phyloP scores from a whole-genome alignment of 2,113 vertebrate genomes.

The Irena cyanogastra region DNA sequence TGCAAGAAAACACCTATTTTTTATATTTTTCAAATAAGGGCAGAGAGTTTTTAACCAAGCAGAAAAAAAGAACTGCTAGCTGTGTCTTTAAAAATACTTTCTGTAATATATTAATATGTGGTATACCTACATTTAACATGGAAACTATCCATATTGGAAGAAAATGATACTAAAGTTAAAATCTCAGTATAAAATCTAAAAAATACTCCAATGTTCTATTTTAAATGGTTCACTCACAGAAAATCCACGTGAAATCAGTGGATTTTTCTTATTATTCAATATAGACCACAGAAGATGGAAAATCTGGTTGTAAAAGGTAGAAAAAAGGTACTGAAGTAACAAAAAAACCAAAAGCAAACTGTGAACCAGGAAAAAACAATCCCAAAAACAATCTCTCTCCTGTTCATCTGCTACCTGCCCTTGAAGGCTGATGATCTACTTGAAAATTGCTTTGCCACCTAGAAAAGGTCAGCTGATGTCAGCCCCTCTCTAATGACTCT shows the following conservation, averaged over 20 bases:
- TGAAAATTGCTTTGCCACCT: background rate
- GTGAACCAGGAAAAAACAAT: background rate
- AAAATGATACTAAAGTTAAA: background rate
- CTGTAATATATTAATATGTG: background rate
- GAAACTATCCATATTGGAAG: background rate
- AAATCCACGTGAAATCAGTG: background rate
- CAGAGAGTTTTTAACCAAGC: background rate
- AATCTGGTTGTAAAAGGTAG: background rate
- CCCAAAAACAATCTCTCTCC: background rate
- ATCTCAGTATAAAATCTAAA: background rate
- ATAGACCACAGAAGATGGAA: background rate
- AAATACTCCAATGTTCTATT: background rate
- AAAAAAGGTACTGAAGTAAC: background rate
- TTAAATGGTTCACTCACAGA: background rate
- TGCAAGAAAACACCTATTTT: background rate
- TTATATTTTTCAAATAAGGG: constrained; percentile 16
- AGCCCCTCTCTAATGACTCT: background rate
- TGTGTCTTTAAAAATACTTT: background rate
- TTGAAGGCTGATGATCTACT: background rate
- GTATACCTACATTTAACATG: background rate
- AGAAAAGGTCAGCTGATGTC: background rate
- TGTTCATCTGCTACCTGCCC: background rate
- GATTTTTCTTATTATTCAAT: background rate
- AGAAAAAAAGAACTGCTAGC: background rate
- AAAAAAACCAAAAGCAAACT: background rate